A percentile compares a stretch with the other conserved stretches of the same genome.
These are phyloP conservation scores for human DNA, from an alignment of 2,113 vertebrate genomes.

Conservation along the genomic window DNA sequence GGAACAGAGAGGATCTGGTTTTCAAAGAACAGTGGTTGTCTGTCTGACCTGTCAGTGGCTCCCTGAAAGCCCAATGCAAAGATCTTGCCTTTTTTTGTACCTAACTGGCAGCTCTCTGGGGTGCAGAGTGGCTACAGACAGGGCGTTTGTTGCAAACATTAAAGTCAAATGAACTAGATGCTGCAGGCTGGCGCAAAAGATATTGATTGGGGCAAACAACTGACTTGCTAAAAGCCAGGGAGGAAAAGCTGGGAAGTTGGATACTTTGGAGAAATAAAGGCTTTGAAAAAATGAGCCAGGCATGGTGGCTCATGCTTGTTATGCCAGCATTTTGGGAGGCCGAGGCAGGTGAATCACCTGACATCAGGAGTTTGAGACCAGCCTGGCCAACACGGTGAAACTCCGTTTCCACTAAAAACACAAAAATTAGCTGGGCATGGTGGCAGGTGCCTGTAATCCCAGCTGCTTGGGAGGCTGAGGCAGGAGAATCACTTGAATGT, in stretches of 20 bases:
- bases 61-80: background rate
- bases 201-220: background rate
- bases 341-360: background rate
- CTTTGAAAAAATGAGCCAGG: background rate
- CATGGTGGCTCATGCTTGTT: background rate
- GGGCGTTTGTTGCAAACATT: background rate
- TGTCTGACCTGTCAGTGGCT: background rate
- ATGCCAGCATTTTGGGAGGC: background rate
- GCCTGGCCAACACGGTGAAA: no score
- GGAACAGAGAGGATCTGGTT: background rate
- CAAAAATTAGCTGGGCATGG: background rate
- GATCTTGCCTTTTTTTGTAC: background rate
- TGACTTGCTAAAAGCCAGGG: background rate
- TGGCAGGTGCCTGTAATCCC: background rate
- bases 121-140: background rate
- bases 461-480: background rate
- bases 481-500: background rate
- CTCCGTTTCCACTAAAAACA: background rate
- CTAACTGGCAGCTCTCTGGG: background rate
- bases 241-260: background rate
- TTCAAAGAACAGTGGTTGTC: background rate
- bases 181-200: background rate
- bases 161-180: background rate
- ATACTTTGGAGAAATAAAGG: background rate
- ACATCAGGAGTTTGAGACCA: background rate